Percentiles rank a stretch among this genome's conserved stretches.
Evolutionary conservation across 2,113 vertebrate genomes (phyloP).

Genomic region (Pomatorhinus ruficollis): DNA sequence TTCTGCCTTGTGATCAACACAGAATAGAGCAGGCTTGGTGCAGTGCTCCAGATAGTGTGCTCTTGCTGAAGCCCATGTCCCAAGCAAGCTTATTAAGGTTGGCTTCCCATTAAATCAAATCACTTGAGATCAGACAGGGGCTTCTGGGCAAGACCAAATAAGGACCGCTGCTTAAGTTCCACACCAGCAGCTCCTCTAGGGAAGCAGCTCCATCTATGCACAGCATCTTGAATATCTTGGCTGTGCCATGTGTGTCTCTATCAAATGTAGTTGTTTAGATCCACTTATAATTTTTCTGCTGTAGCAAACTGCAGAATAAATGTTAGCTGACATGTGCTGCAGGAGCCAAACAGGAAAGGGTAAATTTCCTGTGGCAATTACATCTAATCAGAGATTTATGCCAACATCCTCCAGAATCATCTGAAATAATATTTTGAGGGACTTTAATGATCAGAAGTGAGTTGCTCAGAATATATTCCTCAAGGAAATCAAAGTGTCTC

Average conservation of each 20-base stretch:
- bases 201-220: background rate
- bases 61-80: background rate
- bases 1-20: background rate
- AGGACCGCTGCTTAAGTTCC: background rate
- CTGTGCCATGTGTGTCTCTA: background rate
- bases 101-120: constrained; percentile 22
- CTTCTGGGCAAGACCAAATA: background rate
- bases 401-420: background rate
- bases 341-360: background rate
- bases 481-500: background rate
- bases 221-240: background rate
- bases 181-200: background rate
- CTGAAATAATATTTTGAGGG: background rate
- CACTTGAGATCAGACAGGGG: background rate
- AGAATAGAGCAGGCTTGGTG: background rate
- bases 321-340: background rate
- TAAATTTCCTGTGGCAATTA: background rate
- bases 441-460: background rate
- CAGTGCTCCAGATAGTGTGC: background rate
- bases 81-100: background rate
- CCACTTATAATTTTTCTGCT: background rate
- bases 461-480: background rate
- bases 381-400: background rate
- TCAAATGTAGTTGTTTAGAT: background rate
- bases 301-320: background rate